Base-by-base conservation (phyloP, 1,140 invertebrate species). In the Anthonomus grandis region DNA sequence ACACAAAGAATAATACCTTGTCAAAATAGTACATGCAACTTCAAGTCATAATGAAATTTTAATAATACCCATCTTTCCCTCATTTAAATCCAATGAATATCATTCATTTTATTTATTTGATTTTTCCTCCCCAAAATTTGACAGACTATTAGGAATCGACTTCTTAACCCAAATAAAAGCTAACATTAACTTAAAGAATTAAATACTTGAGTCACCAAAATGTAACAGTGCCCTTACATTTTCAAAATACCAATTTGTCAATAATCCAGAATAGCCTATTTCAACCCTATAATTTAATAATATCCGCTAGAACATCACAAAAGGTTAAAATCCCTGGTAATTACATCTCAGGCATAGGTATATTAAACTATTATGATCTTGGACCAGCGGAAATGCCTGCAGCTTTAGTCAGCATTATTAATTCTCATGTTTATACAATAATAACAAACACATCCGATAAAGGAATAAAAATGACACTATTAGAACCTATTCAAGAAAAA, bases 381-480 rank as follows among this genome's bases (percentile, higher is more conserved):
- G 25, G 39, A 0, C 12, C 47, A 10, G 45, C 41, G 5, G 50
- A 56, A 45, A 48, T 59, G n/a, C 53, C 57, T 22, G 22, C 36
- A 34, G 39, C 51, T 15, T 13, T 60, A 18, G 57, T 63, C 1
- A 55, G 50, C 22, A 45, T 44, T n/a, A 37, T 38, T 42, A 45
- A 60, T 52, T 36, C 10, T 18, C 19, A 25, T 42, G 41, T 24
- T 12, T 36, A 23, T 8, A 39, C 57, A 17, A 63, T 24, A 8
- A 47, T 63, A 38, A 37, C 19, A 37, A 63, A 63, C 23, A 10
- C 46, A 13, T n/a, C 31, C 6, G 45, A 59, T n/a, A 42, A 56
- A 17, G 19, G 23, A 17, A 31, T 53, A 12, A 36, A 42, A 50
- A 59, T 59, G 13, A 34, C 37, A 18, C 6, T 53, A 13, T 19